These are phyloP conservation scores for Ameiurus melas DNA, from an alignment of 2,113 vertebrate genomes.

Conservation along the genomic window DNA sequence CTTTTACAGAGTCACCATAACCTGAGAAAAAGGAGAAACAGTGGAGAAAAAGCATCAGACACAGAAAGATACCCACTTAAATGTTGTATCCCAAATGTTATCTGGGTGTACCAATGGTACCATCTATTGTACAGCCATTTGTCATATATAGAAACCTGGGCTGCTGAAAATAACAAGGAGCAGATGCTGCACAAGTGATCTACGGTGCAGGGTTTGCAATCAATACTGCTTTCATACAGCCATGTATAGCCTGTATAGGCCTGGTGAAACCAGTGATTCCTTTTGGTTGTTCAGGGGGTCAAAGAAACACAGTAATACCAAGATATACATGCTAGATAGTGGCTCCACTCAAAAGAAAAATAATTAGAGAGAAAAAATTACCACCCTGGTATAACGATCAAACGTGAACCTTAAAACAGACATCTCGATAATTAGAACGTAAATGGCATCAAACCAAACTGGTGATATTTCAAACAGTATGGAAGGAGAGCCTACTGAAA, in stretches of 20 bases:
- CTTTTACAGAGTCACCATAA: neutral
- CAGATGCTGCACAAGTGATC: neutral
- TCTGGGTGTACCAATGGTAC: neutral
- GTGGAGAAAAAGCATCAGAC: neutral
- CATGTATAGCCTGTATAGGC: neutral
- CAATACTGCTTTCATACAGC: neutral
- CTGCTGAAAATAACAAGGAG: neutral
- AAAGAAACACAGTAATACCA: neutral
- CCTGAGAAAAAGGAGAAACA: neutral
- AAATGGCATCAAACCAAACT: no score
- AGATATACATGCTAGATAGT: no score
- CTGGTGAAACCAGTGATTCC: neutral
- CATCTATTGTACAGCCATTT: neutral
- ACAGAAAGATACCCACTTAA: neutral
- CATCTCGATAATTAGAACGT: no score
- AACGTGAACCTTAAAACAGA: no score
- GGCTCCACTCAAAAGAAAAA: no score
- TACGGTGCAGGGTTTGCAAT: neutral
- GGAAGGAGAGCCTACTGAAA: no score
- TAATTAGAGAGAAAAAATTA: no score
- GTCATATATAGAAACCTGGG: neutral
- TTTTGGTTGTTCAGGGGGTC: neutral
- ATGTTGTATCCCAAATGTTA: neutral
- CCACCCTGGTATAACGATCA: no score
- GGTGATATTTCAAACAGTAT: no score